A percentile compares a stretch with the other conserved stretches of the same genome.
Conservation (phyloP, 2,888 invertebrate species). For the Parnassius smintheus region DNA sequence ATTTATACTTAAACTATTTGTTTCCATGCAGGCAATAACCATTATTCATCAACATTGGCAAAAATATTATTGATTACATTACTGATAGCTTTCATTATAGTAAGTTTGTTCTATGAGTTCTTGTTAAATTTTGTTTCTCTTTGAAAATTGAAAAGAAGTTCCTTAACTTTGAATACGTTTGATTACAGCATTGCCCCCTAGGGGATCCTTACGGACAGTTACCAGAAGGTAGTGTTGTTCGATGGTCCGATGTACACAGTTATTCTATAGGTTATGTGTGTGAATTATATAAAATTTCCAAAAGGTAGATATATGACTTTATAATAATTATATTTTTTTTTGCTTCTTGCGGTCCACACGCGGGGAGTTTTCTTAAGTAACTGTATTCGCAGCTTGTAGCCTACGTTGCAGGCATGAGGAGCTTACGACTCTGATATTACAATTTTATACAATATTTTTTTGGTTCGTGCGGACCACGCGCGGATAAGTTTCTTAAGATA, state of each 20-base stretch:
- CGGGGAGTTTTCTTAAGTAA: too few relatives aligned
- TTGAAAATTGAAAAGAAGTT: too few relatives aligned
- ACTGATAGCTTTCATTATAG: slow-evolving; percentile 46
- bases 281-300: slow-evolving; percentile 39
- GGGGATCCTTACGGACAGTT: slow-evolving; percentile 42
- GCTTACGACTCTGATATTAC: too few relatives aligned
- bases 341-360: too few relatives aligned
- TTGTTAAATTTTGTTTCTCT: not conserved
- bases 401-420: too few relatives aligned
- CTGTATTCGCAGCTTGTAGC: too few relatives aligned
- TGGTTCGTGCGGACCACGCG: too few relatives aligned
- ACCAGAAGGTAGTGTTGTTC: not conserved
- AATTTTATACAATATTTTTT: too few relatives aligned
- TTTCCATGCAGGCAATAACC: slow-evolving; percentile 1
- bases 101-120: slow-evolving; percentile 34
- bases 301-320: slow-evolving; percentile 36
- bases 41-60: slow-evolving; percentile 4
- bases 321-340: slow-evolving; percentile 21
- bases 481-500: too few relatives aligned
- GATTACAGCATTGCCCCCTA: slow-evolving; percentile 49
- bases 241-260: slow-evolving; percentile 10
- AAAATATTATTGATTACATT: slow-evolving; percentile 26
- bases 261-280: slow-evolving; percentile 40
- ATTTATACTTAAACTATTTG: not conserved
- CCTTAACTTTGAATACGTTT: not conserved